Evolutionary conservation across 2,888 invertebrate genomes (phyloP), one percentile per base, ranked within the genome.

Genomic region (Pinctada fucata): DNA sequence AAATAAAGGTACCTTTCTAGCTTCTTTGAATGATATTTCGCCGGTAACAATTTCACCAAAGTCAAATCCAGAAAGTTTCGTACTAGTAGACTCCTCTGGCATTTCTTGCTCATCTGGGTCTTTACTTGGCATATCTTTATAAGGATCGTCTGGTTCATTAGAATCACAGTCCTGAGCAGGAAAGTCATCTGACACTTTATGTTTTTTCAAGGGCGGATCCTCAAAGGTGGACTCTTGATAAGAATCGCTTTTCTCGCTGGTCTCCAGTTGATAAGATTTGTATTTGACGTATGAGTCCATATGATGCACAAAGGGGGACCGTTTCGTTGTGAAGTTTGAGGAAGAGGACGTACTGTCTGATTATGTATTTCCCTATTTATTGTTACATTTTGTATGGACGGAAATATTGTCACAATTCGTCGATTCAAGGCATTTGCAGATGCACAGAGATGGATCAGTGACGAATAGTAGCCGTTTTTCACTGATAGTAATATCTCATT

Each of bases 281-380:
- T 58, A 13, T 58, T 13, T 13, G 71, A 50, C 49, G 71, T 71
- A 51, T 71, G 71, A 31, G 71, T 71, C 51, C 71, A 48, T 51
- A 71, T 71, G 13, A 71, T 71, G 51, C 51, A 71, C 8, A 71
- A 50, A 31, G 71, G 51, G 51, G 71, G 71, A 51, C 71, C 71
- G 31, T 8, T 13, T 47, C 3, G 31, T 10, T n/a, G 50, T 71
- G 48, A 49, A 71, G 71, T 50, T 31, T 50, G 48, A 13, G 47
- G 47, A 47, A 71, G n/a, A 50, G 51, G 71, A 71, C 71, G 8
- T 48, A 51, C 51, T 8, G n/a, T 6, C 51, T 71, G 71, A 51
- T 71, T 71, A 51, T 71, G 71, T 31, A 71, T 51, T 71, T 71
- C 10, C 51, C 50, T 71, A 16, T 71, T 71, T 49, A 71, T 71